Base-by-base conservation (phyloP, 2,797 vertebrate species). In the Lindbergichthys nudifrons region DNA sequence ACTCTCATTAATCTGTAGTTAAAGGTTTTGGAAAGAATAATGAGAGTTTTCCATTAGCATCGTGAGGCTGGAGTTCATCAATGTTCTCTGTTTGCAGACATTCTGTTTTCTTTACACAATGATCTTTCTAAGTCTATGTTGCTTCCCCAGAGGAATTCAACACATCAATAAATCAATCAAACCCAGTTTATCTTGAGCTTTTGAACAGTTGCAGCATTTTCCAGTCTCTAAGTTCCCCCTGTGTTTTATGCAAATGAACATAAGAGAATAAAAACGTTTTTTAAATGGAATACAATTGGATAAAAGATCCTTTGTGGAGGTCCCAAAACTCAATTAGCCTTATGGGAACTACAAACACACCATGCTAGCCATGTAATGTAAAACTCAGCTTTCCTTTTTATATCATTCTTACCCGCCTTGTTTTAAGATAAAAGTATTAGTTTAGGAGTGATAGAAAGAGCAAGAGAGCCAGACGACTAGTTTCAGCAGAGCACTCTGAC, bases 301-400 rank as follows among this genome's bases (percentile, higher is more conserved):
- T 82, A 66, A 79, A 77, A 77, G 75, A 75, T 64, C 58, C 74
- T 84, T 83, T 81, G 66, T 70, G 48, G 63, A 75, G 80, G 82
- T 83, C 80, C 68, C 30, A 60, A 67, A 87, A 85, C 86, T 87
- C 82, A 88, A 90, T 89, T 88, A 90, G 73, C 79, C 84, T 69
- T 4, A 13, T 65, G 63, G 79, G 77, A 67, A 70, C 77, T 78
- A 84, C 81, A 84, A 70, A 84, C 62, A 59, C 69, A 6, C 69
- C 57, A 42, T 53, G 66, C 32, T 58, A 58, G 56, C 56, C 42
- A 11, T 57, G 70, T 73, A 68, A 77, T 76, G 68, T 72, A 67
- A 73, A 76, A 51, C 65, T 51, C 69, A 23, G 45, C 30, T 77
- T 81, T 51, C 56, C 50, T 57, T 36, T 2, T 36, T 57, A 61